Percentiles rank a stretch among this genome's conserved stretches.
phyloP scores from a whole-genome alignment of 1,140 invertebrate species.

The Drosophila pallidifrons region DNA sequence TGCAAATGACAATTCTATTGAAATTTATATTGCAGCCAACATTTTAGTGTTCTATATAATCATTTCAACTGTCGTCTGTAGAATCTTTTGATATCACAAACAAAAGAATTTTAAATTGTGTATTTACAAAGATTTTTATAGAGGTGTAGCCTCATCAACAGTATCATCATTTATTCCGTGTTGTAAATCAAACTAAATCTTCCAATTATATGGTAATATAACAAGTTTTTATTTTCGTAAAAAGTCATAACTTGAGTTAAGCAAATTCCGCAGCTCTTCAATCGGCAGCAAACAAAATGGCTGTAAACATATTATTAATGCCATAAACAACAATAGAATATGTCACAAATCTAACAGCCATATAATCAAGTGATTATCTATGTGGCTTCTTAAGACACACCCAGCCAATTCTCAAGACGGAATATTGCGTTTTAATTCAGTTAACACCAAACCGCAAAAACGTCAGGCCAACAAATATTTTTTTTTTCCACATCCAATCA shows the following conservation, averaged over 20 bases:
- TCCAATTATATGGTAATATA: conserved; percentile 18
- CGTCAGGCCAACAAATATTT: background rate
- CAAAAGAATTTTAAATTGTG: background rate
- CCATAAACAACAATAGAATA: conserved; percentile 54
- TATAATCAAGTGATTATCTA: conserved; percentile 69
- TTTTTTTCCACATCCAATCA: conserved; percentile 39
- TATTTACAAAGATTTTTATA: background rate
- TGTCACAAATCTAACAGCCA: conserved; percentile 45
- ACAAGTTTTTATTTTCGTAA: conserved; percentile 8
- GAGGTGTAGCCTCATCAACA: background rate
- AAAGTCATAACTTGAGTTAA: background rate
- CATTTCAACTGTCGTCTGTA: background rate
- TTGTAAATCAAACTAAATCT: conserved; percentile 5
- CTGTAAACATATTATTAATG: conserved; percentile 57
- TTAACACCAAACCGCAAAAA: conserved; percentile 36
- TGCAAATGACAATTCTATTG: background rate
- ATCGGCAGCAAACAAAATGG: conserved; percentile 57
- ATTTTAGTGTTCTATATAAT: background rate
- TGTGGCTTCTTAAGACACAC: conserved; percentile 42
- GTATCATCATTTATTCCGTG: conserved; percentile 1
- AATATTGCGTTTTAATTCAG: conserved; percentile 47
- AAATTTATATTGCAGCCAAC: background rate
- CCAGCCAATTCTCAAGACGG: conserved; percentile 34
- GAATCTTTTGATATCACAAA: background rate
- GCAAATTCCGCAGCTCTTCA: conserved; percentile 13